Conservation (phyloP, 1,140 invertebrate genomes). For the Atta cephalotes region DNA sequence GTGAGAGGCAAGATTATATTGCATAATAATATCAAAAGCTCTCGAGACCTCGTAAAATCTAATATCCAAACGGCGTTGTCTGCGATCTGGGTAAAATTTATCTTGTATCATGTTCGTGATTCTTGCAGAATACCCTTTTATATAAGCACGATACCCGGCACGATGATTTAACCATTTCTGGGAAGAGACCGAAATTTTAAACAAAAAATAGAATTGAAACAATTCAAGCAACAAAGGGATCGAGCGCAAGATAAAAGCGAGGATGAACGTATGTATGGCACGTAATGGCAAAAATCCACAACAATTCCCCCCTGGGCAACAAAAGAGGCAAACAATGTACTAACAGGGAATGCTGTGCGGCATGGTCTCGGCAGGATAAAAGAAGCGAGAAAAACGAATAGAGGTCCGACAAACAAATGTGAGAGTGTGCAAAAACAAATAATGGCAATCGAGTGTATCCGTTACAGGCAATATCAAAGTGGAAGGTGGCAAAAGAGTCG, state of each 20-base stretch:
- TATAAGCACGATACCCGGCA: background rate
- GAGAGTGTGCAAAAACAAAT: conserved; percentile 48
- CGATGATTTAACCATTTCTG: background rate
- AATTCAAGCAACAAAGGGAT: conserved; percentile 22
- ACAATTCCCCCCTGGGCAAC: conserved; percentile 13
- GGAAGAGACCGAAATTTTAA: background rate
- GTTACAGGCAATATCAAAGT: conserved; percentile 27
- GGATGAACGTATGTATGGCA: background rate
- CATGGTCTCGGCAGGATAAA: conserved; percentile 7
- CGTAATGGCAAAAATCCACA: conserved; percentile 47
- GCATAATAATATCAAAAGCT: conserved; percentile 1
- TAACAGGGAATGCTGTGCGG: conserved; percentile 16
- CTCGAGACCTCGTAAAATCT: conserved; percentile 21
- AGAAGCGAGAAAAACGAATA: conserved; percentile 29
- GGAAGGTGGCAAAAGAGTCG: conserved; percentile 6
- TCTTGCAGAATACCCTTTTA: background rate
- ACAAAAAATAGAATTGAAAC: conserved; percentile 26
- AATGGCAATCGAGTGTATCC: conserved; percentile 47
- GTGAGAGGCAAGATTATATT: conserved; percentile 30
- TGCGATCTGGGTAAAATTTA: conserved; percentile 17
- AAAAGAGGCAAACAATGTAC: conserved; percentile 40
- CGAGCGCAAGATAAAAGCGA: conserved; percentile 28
- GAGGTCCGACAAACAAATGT: conserved; percentile 10
- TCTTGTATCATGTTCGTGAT: background rate
- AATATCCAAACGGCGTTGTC: conserved; percentile 41